Conservation (phyloP, 1,140 invertebrate genomes). For the Vollenhovia emeryi region DNA sequence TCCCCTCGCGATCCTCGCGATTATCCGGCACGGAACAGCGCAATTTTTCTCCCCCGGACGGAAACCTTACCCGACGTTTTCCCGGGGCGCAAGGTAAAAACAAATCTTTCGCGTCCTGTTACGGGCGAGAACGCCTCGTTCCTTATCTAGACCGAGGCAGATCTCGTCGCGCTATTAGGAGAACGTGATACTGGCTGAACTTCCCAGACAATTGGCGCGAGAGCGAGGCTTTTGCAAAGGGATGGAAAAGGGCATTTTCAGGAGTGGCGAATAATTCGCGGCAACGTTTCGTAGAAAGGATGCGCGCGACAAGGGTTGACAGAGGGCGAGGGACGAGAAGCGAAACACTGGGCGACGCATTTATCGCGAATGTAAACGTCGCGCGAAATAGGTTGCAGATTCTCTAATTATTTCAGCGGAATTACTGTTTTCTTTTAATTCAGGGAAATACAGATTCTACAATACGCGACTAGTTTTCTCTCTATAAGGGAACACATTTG, state of each 20-base stretch:
- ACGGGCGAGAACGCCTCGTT: not conserved
- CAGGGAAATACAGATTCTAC: not conserved
- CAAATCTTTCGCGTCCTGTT: constrained; percentile 27
- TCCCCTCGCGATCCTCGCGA: constrained; percentile 18
- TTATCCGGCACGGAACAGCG: constrained; percentile 26
- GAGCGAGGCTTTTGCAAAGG: not conserved
- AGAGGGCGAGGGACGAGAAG: not conserved
- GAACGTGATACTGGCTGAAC: not conserved
- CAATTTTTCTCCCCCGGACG: constrained; percentile 32
- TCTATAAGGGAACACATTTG: not conserved
- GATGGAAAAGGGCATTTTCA: constrained; percentile 16
- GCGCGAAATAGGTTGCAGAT: not conserved
- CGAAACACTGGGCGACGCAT: not conserved
- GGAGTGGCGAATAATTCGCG: constrained; percentile 26
- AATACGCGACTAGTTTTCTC: not conserved
- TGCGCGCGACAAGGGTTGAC: not conserved
- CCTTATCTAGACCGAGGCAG: constrained; percentile 25
- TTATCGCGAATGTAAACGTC: constrained; percentile 14
- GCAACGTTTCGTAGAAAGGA: not conserved
- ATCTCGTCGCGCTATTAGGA: not conserved
- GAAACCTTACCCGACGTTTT: constrained; percentile 42
- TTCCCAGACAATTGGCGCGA: constrained; percentile 29
- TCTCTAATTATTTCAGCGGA: not conserved
- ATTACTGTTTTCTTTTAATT: not conserved
- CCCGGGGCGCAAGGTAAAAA: constrained; percentile 41